Percentiles rank a stretch among this genome's conserved stretches.
These are phyloP conservation scores for Myotis davidii DNA, from an alignment of 2,113 vertebrate species.

Conservation along the genomic window DNA sequence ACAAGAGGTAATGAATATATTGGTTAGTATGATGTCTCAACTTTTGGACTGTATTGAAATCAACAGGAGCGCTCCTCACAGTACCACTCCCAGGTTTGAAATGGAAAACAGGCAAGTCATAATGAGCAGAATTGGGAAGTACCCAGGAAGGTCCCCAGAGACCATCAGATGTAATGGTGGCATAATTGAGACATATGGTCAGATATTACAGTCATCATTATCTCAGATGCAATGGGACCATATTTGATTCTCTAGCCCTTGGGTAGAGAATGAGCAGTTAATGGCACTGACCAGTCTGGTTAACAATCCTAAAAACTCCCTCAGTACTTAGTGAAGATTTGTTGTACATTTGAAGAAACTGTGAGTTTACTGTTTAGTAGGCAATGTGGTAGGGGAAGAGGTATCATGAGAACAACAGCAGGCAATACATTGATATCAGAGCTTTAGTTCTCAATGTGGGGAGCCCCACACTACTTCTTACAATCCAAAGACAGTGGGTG, in stretches of 20 bases:
- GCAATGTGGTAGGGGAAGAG: background rate
- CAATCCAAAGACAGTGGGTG: too few relatives aligned
- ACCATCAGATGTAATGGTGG: background rate
- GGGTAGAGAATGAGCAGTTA: background rate
- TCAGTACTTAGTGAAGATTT: background rate
- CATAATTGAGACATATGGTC: background rate
- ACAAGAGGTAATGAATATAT: background rate
- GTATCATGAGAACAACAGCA: background rate
- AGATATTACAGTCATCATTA: background rate
- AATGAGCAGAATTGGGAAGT: background rate
- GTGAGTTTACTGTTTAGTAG: background rate
- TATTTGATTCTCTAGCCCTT: background rate
- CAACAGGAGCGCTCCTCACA: background rate
- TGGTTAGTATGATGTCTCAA: background rate
- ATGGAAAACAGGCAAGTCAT: background rate
- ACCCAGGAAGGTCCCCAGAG: background rate
- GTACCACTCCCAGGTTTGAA: background rate
- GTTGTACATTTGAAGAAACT: background rate
- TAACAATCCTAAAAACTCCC: background rate
- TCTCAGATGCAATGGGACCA: background rate
- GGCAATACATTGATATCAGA: background rate
- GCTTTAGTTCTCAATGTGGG: background rate
- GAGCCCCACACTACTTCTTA: background rate
- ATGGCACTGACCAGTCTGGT: background rate
- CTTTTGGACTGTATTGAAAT: constrained; percentile 24